These are phyloP conservation scores for Bombylius discolor DNA, from an alignment of 2,888 invertebrate genomes.

Conservation along the genomic window DNA sequence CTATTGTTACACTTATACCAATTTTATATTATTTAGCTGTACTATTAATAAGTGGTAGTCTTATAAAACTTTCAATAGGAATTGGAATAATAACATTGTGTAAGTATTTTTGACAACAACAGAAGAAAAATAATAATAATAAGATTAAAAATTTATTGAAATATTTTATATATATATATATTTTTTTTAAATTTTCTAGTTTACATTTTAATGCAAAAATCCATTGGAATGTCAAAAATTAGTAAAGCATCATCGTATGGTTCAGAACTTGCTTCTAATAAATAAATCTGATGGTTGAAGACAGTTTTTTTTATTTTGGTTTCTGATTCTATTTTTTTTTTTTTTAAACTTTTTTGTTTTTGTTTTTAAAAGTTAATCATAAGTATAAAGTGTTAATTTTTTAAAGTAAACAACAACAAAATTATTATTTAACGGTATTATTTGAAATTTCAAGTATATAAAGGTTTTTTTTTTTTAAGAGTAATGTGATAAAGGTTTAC, in stretches of 20 bases:
- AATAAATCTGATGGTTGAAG: neutral
- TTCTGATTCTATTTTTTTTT: too few species aligned
- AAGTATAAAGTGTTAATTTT: too few species aligned
- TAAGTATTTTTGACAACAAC: constrained; percentile 42
- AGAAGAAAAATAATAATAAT: neutral
- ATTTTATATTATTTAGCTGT: constrained; percentile 56
- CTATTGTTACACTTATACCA: constrained; percentile 50
- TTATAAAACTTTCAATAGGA: constrained; percentile 54
- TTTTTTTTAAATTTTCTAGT: constrained; percentile 44
- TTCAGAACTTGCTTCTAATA: constrained; percentile 15
- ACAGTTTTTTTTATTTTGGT: too few species aligned
- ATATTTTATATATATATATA: neutral
- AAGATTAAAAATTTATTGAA: neutral
- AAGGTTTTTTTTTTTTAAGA: too few species aligned
- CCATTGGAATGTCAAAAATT: constrained; percentile 73
- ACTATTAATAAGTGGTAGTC: constrained; percentile 58
- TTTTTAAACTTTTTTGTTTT: too few species aligned
- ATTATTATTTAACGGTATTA: too few species aligned
- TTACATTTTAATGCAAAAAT: constrained; percentile 60
- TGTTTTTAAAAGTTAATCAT: too few species aligned
- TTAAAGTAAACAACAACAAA: too few species aligned
- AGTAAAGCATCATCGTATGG: constrained; percentile 76
- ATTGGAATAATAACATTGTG: constrained; percentile 57
- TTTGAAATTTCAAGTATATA: too few species aligned
- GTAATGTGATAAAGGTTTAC: too few species aligned